Conservation (phyloP, 2,113 vertebrate species). For the Pyxicephalus adspersus region DNA sequence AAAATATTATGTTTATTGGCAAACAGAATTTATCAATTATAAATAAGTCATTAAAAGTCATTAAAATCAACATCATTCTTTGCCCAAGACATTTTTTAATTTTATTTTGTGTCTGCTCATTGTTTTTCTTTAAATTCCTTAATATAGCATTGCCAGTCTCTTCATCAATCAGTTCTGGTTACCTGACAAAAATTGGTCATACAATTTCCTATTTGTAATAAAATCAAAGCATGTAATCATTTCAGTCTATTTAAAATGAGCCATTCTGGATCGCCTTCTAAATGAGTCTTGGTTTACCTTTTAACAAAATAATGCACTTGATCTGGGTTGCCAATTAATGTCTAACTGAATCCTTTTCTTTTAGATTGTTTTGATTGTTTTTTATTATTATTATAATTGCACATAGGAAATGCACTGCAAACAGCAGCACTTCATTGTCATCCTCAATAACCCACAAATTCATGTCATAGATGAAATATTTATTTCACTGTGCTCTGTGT, state of each 20-base stretch:
- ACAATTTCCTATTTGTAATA: too few relatives aligned
- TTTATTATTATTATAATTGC: conserved; percentile 41
- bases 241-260: conserved; percentile 19
- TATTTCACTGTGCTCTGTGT: conserved; percentile 47
- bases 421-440: conserved; percentile 32
- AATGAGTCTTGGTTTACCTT: conserved; percentile 55
- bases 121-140: background rate
- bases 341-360: conserved; percentile 11
- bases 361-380: background rate
- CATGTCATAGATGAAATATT: conserved; percentile 47
- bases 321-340: conserved; percentile 72
- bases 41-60: background rate
- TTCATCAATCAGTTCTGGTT: too few relatives aligned
- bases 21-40: background rate
- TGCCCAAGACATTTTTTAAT: background rate
- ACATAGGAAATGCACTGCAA: conserved; percentile 39
- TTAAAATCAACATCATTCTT: conserved; percentile 10
- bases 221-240: too few relatives aligned
- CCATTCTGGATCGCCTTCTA: conserved; percentile 76
- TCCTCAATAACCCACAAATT: conserved; percentile 32
- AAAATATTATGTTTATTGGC: background rate
- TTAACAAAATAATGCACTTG: conserved; percentile 61
- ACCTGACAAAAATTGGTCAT: too few relatives aligned
- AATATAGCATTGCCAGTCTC: background rate
- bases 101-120: conserved; percentile 11